phyloP scores from a whole-genome alignment of 1,140 invertebrate genomes.

The Meloidogyne chitwoodi region DNA sequence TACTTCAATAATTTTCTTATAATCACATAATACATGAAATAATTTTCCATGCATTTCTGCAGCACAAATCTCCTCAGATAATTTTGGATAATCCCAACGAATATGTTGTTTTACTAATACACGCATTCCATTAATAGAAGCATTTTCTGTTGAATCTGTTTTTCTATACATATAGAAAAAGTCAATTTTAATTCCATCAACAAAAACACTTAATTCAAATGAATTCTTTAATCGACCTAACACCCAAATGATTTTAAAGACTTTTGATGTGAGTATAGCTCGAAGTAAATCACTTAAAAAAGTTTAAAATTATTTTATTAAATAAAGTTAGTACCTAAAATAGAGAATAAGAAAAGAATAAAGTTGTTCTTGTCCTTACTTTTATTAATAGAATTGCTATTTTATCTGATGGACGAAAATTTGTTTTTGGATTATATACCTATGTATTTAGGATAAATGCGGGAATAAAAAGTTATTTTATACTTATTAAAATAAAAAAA shows the following conservation, averaged over 20 bases:
- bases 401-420: too few relatives aligned
- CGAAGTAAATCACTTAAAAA: neutral
- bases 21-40: neutral
- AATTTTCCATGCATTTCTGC: too few relatives aligned
- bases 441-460: too few relatives aligned
- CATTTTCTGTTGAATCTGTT: neutral
- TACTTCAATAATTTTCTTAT: neutral
- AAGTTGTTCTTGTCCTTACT: too few relatives aligned
- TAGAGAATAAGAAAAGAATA: neutral
- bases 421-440: too few relatives aligned
- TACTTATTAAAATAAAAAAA: neutral
- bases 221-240: neutral
- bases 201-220: conserved; percentile 5
- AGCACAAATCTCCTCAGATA: too few relatives aligned
- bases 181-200: conserved; percentile 17
- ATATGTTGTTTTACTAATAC: neutral
- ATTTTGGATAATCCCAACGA: neutral
- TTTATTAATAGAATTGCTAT: too few relatives aligned
- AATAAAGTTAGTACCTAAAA: neutral
- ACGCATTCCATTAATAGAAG: conserved; percentile 1
- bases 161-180: conserved; percentile 11
- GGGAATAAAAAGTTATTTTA: too few relatives aligned
- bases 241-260: neutral
- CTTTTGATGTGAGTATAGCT: neutral
- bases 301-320: neutral